These are phyloP conservation scores for Echinops telfairi DNA, from an alignment of 2,113 vertebrate genomes.

Conservation along the genomic window DNA sequence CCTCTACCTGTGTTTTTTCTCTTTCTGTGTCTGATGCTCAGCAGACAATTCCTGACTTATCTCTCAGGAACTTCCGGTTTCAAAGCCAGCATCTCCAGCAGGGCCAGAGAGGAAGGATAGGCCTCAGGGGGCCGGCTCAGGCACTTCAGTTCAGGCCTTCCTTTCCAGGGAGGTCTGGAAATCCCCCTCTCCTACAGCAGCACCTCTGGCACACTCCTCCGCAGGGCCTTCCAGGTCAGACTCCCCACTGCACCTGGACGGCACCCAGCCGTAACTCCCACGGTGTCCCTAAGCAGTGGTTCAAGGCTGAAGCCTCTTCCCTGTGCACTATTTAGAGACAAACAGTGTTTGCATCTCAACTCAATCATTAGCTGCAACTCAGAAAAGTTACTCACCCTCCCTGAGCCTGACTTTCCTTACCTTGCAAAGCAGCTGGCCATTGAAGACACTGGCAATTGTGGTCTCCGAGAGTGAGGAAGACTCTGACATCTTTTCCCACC, in stretches of 20 bases:
- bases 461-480: background rate
- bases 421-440: background rate
- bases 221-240: background rate
- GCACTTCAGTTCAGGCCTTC: background rate
- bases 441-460: background rate
- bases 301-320: background rate
- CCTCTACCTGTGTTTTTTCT: background rate
- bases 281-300: background rate
- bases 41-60: background rate
- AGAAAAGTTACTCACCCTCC: background rate
- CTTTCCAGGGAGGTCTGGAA: constrained; percentile 58
- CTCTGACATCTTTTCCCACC: rapidly evolving
- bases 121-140: background rate
- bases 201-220: background rate
- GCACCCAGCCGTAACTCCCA: background rate
- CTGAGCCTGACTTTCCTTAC: background rate
- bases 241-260: background rate
- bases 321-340: no score
- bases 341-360: rapidly evolving
- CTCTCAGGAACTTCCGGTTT: constrained; percentile 32
- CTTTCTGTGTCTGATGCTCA: background rate
- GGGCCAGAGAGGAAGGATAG: constrained; percentile 57
- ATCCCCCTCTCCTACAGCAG: constrained; percentile 12
- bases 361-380: background rate
- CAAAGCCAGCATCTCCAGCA: background rate